phyloP scores from a whole-genome alignment of 2,797 vertebrate genomes.

The Chiloscyllium punctatum region DNA sequence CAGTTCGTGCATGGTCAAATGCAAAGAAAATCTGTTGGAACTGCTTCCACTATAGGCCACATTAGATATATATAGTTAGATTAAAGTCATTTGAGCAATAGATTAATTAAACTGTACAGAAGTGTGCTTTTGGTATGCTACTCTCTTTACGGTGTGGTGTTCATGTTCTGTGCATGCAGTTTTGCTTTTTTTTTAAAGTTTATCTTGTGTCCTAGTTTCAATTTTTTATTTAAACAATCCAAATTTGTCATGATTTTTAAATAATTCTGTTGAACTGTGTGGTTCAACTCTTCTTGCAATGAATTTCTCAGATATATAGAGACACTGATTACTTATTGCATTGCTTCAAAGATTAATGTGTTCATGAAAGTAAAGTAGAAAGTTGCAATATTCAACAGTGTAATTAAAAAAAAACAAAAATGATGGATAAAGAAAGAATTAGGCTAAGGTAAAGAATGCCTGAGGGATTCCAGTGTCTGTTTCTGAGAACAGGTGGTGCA shows the following conservation, averaged over 20 bases:
- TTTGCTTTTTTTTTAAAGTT: neutral
- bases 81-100: neutral
- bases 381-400: neutral
- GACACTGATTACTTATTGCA: neutral
- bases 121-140: neutral
- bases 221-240: neutral
- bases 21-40: neutral
- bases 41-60: neutral
- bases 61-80: neutral
- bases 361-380: constrained; percentile 10
- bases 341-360: neutral
- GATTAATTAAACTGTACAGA: neutral
- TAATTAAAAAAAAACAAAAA: neutral
- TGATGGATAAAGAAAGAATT: neutral
- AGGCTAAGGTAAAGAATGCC: neutral
- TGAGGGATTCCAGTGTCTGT: neutral
- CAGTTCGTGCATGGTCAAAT: neutral
- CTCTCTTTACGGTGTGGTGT: neutral
- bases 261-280: neutral
- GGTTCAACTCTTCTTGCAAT: neutral
- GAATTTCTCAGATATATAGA: neutral
- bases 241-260: neutral
- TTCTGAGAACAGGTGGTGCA: constrained; percentile 28
- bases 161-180: neutral
- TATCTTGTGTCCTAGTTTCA: neutral